Evolutionary conservation across 2,113 vertebrate genomes (phyloP).

Genomic region (Garra rufa): DNA sequence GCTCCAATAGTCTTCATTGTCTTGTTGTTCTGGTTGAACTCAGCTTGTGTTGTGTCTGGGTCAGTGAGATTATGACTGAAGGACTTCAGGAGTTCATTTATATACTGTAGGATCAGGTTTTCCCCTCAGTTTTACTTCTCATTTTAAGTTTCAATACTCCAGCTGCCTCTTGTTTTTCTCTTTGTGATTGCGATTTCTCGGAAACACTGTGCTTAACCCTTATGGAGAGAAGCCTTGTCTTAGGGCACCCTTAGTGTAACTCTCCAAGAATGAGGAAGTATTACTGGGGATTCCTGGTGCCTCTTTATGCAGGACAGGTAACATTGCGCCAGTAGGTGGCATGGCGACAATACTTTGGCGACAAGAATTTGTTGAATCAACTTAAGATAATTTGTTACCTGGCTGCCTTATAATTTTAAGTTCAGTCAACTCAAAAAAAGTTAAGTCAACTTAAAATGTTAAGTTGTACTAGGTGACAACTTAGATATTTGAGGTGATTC

Average conservation of each 20-base stretch:
- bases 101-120: conserved; percentile 21
- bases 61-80: background rate
- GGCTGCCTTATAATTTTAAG: too few species aligned
- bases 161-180: background rate
- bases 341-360: too few species aligned
- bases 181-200: conserved; percentile 5
- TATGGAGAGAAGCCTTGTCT: background rate
- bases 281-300: too few species aligned
- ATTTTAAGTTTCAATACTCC: background rate
- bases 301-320: too few species aligned
- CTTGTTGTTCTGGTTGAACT: background rate
- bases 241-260: too few species aligned
- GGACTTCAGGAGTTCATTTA: background rate
- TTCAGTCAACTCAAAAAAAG: too few species aligned
- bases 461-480: too few species aligned
- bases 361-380: too few species aligned
- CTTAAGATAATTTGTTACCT: too few species aligned
- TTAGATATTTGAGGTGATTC: too few species aligned
- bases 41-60: background rate
- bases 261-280: background rate
- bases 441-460: too few species aligned
- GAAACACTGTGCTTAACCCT: background rate
- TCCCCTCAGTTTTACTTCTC: conserved; percentile 11
- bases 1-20: background rate
- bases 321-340: too few species aligned